Conservation (phyloP, 1,140 invertebrate species). For the Triops cancriformis region DNA sequence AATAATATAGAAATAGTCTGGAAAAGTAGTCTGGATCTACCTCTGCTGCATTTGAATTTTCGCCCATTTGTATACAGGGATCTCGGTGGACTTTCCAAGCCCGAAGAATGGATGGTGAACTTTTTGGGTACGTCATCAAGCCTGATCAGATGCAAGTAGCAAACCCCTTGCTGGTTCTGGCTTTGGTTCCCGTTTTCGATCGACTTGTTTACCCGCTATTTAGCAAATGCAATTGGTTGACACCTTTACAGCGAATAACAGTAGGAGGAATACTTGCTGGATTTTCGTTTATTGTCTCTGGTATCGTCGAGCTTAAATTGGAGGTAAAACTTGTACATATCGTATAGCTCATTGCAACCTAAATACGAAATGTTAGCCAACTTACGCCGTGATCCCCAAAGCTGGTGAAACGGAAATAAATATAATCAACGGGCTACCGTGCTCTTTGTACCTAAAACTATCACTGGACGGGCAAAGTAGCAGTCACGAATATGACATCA, state of each 20-base stretch:
- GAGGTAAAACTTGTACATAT: constrained; percentile 46
- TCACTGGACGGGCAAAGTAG: background rate
- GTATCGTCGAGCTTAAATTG: constrained; percentile 67
- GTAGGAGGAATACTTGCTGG: constrained; percentile 75
- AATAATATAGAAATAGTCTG: too few species aligned
- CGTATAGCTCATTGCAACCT: background rate
- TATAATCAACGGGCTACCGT: constrained; percentile 51
- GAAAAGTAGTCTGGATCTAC: too few species aligned
- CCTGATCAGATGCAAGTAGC: constrained; percentile 86
- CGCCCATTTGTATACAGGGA: constrained; percentile 50
- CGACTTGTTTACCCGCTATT: constrained; percentile 55
- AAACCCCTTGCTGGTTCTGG: constrained; percentile 75
- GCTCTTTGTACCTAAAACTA: background rate
- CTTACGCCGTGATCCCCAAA: constrained; percentile 54
- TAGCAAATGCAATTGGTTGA: constrained; percentile 46
- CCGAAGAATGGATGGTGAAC: constrained; percentile 72
- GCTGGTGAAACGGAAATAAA: constrained; percentile 53
- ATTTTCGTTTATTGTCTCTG: constrained; percentile 78
- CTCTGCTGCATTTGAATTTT: background rate
- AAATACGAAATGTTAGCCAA: constrained; percentile 39
- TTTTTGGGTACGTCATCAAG: constrained; percentile 54
- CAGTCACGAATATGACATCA: background rate
- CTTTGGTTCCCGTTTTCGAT: constrained; percentile 81
- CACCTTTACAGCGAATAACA: constrained; percentile 65
- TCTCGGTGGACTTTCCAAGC: constrained; percentile 94